phyloP scores from a whole-genome alignment of 2,888 invertebrate species.

The Netelia virgata region DNA sequence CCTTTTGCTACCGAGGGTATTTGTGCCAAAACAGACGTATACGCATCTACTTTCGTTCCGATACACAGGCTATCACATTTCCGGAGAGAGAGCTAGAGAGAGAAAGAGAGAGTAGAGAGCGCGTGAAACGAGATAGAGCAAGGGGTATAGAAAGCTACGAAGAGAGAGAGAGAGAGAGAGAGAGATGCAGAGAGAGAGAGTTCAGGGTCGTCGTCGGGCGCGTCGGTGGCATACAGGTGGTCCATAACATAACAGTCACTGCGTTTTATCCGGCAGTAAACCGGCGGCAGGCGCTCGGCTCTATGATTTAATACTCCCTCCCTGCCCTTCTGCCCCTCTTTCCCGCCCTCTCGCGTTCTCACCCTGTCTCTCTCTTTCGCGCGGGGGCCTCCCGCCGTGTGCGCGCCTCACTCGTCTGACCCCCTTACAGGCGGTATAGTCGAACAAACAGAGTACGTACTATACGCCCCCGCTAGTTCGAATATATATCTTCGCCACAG shows the following conservation, averaged over 20 bases:
- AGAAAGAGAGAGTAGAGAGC: constrained; percentile 58
- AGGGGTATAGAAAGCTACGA: constrained; percentile 61
- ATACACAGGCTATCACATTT: constrained; percentile 24
- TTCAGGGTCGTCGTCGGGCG: constrained; percentile 81
- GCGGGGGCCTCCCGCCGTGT: constrained; percentile 59
- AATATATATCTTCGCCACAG: constrained; percentile 54
- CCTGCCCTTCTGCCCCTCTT: constrained; percentile 75
- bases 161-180: constrained; percentile 67
- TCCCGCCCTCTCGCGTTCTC: constrained; percentile 62
- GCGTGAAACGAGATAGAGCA: constrained; percentile 50
- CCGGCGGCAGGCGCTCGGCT: constrained; percentile 84
- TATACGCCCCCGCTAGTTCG: constrained; percentile 31
- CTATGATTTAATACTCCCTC: constrained; percentile 84
- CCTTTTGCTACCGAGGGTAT: not conserved
- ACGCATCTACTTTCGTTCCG: constrained; percentile 8
- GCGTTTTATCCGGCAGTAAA: constrained; percentile 85
- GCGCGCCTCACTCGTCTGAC: constrained; percentile 54
- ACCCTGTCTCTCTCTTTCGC: constrained; percentile 52
- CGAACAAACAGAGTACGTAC: constrained; percentile 32
- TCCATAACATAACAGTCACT: constrained; percentile 85
- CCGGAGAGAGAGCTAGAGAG: constrained; percentile 17
- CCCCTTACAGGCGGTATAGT: constrained; percentile 54
- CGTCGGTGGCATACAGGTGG: constrained; percentile 84
- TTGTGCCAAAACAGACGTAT: not conserved
- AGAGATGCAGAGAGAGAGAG: constrained; percentile 73